phyloP scores from a whole-genome alignment of 2,888 invertebrate genomes.

The Leucania comma region DNA sequence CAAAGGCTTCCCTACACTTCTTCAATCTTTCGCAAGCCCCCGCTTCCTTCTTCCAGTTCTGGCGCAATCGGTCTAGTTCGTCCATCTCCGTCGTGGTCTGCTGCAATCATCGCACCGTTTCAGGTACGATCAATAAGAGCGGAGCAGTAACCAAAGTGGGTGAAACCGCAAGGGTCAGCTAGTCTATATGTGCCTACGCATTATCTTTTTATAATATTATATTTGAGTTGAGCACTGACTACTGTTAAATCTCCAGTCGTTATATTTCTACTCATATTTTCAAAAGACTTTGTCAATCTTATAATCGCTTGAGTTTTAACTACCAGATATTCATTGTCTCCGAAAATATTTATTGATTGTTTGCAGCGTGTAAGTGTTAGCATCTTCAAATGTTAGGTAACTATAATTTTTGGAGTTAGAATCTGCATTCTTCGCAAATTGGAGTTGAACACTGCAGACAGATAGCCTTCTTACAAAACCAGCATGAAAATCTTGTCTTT shows the following conservation, averaged over 20 bases:
- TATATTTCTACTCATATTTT: background rate
- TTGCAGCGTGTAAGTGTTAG: background rate
- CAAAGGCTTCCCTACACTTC: no score
- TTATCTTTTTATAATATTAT: no score
- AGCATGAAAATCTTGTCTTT: constrained; percentile 14
- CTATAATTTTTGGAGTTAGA: background rate
- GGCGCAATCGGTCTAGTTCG: no score
- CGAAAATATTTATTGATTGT: background rate
- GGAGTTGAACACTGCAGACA: constrained; percentile 22
- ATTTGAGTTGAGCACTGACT: no score
- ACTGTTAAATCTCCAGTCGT: background rate
- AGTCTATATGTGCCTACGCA: no score
- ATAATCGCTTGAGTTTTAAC: background rate
- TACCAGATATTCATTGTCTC: background rate
- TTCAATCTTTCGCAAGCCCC: no score
- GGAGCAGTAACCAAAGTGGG: no score
- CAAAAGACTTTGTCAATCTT: background rate
- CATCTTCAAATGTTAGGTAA: background rate
- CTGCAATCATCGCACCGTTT: no score
- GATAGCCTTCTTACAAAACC: constrained; percentile 9
- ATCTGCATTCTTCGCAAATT: constrained; percentile 16
- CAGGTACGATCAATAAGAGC: no score
- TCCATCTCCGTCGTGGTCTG: no score
- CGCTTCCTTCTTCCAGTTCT: no score
- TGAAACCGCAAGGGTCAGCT: no score